phyloP scores from a whole-genome alignment of 2,888 invertebrate genomes.

The Maniola hyperantus region DNA sequence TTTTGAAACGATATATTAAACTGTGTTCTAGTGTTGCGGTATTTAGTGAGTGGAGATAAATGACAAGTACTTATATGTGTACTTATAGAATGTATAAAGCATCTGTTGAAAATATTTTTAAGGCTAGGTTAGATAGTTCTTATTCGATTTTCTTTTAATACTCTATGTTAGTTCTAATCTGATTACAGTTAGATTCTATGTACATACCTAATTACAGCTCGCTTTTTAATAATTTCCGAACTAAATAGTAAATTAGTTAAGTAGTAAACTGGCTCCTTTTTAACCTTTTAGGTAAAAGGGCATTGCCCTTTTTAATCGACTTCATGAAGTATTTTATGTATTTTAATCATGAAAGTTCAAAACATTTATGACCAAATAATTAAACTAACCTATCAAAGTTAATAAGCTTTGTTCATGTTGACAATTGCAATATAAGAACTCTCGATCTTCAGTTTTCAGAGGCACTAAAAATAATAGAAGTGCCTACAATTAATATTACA shows the following conservation, averaged over 20 bases:
- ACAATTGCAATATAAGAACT: no score
- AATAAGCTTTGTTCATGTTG: no score
- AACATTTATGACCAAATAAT: neutral
- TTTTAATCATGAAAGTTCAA: neutral
- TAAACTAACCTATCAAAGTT: neutral
- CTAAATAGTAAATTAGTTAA: neutral
- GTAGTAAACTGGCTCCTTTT: neutral
- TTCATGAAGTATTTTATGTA: neutral
- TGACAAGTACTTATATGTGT: constrained; percentile 30
- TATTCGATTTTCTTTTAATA: neutral
- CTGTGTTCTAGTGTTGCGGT: constrained; percentile 49
- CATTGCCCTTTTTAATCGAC: neutral
- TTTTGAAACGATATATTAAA: constrained; percentile 61
- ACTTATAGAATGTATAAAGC: neutral
- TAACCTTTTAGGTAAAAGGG: neutral
- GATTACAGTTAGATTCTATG: neutral
- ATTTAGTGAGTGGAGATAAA: constrained; percentile 62
- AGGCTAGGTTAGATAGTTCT: neutral
- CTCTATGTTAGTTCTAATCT: neutral
- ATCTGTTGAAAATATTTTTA: neutral
- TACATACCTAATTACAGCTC: neutral
- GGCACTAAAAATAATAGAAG: no score
- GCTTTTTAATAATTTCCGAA: neutral
- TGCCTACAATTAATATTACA: no score
- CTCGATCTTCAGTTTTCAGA: no score